Conservation (phyloP, 1,140 invertebrate species). For the Heliconius hewitsoni region DNA sequence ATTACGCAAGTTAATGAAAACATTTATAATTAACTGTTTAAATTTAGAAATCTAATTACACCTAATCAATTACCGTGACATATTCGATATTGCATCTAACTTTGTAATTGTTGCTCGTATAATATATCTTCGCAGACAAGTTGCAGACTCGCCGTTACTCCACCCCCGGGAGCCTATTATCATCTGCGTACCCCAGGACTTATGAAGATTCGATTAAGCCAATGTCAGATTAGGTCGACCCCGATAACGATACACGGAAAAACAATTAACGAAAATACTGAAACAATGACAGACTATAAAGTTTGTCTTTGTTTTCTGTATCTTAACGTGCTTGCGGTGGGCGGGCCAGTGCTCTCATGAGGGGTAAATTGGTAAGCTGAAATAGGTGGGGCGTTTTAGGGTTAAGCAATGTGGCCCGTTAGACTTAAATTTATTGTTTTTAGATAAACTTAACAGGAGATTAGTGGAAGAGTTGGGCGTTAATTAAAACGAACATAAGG, state of each 20-base stretch:
- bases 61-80: constrained; percentile 51
- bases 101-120: constrained; percentile 51
- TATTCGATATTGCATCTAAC: constrained; percentile 45
- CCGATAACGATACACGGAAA: constrained; percentile 74
- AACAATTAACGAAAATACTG: constrained; percentile 76
- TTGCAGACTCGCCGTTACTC: constrained; percentile 53
- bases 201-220: constrained; percentile 75
- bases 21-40: too few relatives aligned
- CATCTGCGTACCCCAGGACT: constrained; percentile 56
- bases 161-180: constrained; percentile 58
- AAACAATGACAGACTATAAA: constrained; percentile 75
- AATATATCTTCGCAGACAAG: constrained; percentile 61
- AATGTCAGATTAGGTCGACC: constrained; percentile 60
- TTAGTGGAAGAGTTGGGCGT: constrained; percentile 45
- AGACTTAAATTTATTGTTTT: constrained; percentile 72
- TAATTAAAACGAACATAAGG: constrained; percentile 39
- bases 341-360: constrained; percentile 54
- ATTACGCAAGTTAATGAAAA: too few relatives aligned
- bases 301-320: constrained; percentile 73
- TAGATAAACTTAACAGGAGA: constrained; percentile 69
- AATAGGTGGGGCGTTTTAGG: constrained; percentile 63
- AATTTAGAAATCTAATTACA: neutral
- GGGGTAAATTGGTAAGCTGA: constrained; percentile 44
- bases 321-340: constrained; percentile 70
- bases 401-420: constrained; percentile 65